Base-by-base conservation (phyloP, 2,797 vertebrate genomes). In the Channallabes apus region DNA sequence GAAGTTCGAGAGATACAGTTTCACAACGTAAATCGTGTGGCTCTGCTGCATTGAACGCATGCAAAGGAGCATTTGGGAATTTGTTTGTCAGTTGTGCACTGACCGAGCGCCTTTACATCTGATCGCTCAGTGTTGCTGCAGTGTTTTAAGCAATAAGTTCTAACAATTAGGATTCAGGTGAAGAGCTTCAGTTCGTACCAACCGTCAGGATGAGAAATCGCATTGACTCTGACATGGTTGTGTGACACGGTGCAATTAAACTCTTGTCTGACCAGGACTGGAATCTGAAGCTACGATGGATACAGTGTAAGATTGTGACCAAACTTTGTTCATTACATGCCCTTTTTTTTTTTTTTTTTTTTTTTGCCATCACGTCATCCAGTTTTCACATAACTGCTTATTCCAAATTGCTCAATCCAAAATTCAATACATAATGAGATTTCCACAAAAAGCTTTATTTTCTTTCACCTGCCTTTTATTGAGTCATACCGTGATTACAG, bases 401-500 rank as follows among this genome's bases (percentile, higher is more conserved):
- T 61, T 51, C 46, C 46, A 51, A 12, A 46, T 2, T n/a, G 20
- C 51, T 59, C 46, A 7, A 82, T 22, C 35, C 12, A 27, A 46
- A 51, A 72, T 72, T 79, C 27, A 24, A 20, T 78, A 17, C 35
- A 20, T 15, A 83, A 82, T 82, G 29, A 80, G 32, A 15, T 69
- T 80, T 80, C 20, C 17, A n/a, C 32, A 80, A 62, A 59, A 38
- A 81, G 46, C 22, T 0, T 65, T 73, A 80, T n/a, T 14, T 15
- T 4, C 7, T 35, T 77, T 54, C 14, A 59, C 75, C 5, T 32
- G 80, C 0, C 1, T 29, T 41, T 79, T 77, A 54, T 58, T 73
- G 59, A 87, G 61, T 85, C 71, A 73, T 72, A 24, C 32, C 54
- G 14, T 82, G 62, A 77, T 82, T 38, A 77, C 65, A 85, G 67